Conservation (phyloP, 2,888 invertebrate species). For the Escarpia spicata region DNA sequence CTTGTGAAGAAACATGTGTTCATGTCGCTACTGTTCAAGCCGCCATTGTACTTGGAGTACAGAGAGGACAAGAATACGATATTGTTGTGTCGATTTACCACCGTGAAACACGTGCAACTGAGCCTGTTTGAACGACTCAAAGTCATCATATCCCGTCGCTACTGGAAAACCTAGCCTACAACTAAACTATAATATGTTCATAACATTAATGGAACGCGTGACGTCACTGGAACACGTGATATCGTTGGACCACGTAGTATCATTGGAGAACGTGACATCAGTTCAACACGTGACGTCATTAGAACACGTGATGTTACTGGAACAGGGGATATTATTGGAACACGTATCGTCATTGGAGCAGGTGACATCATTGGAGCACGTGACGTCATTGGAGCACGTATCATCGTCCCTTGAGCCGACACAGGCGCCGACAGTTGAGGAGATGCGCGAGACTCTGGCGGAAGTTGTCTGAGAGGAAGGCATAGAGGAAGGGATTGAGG, state of each 20-base stretch:
- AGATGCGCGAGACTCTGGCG: background rate
- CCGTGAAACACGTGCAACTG: too few relatives aligned
- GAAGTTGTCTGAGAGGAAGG: conserved; percentile 59
- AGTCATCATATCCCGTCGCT: too few relatives aligned
- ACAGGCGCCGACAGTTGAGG: background rate
- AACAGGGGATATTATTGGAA: background rate
- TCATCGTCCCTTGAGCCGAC: background rate
- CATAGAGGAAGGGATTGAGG: conserved; percentile 58
- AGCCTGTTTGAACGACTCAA: too few relatives aligned
- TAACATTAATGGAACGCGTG: background rate
- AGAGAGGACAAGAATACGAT: too few relatives aligned
- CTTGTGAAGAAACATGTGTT: too few relatives aligned
- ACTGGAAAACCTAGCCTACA: too few relatives aligned
- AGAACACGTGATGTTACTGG: background rate
- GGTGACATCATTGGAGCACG: background rate
- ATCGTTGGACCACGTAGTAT: background rate
- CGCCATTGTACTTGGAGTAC: too few relatives aligned
- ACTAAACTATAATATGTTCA: background rate
- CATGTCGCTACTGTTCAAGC: too few relatives aligned
- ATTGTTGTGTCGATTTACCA: too few relatives aligned
- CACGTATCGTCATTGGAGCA: background rate
- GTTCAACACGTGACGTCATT: background rate
- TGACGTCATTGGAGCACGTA: background rate
- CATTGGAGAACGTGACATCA: background rate
- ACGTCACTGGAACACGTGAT: background rate